Base-by-base conservation (phyloP, 2,888 invertebrate species). In the Drosophila recens region DNA sequence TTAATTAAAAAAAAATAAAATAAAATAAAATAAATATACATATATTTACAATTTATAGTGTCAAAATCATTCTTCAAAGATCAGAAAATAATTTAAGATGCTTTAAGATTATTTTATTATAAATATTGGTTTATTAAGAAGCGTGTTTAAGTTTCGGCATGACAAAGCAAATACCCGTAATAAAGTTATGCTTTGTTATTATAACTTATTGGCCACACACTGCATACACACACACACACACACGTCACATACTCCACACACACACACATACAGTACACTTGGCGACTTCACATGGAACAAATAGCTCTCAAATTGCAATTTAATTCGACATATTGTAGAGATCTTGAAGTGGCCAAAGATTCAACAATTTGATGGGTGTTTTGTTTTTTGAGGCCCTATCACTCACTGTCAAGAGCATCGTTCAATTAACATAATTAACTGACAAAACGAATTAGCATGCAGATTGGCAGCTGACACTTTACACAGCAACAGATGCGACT, bases 341-440 rank as follows among this genome's bases (percentile, higher is more conserved):
- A 80, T 65, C 27, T 73, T 70, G 59, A 74, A 82, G 73, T 80
- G 71, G 67, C 53, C 71, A 86, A 79, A 82, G 64, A 67, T 70
- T 78, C 72, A 82, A 82, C 64, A 66, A 67, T 70, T 72, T 68
- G 75, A 51, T 58, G 64, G 68, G 51, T 76, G 52, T 64, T 67
- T 72, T 53, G 52, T 68, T 72, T 74, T 66, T 66, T 65, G 42
- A 61, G 73, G 72, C 77, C 72, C 80, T 88, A 90, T 84, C 89
- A 74, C 90, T 88, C 90, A 89, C 91, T 90, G 88, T 89, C 88
- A 89, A 89, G 91, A 82, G 78, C 89, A 88, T 76, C 79, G 64
- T 76, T 85, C 90, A 90, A 90, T 90, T 90, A 90, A 72, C 84
- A 83, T 90, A 82, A 90, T 89, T 88, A 89, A 79, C 88, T 76